These are phyloP conservation scores for Procambarus clarkii DNA, from an alignment of 1,140 invertebrate species.

Conservation along the genomic window DNA sequence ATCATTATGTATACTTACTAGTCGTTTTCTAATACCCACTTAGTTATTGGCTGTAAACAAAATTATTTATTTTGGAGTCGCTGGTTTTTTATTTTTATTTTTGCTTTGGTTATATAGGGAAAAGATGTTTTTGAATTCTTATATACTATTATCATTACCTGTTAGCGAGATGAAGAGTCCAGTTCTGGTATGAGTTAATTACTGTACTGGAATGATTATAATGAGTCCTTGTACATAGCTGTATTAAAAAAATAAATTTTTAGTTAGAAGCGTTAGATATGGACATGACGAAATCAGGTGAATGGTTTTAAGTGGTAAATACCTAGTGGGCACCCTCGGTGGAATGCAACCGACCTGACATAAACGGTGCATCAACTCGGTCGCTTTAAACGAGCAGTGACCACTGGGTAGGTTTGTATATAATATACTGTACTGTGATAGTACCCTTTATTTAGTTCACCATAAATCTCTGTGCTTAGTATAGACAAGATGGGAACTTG, in stretches of 20 bases:
- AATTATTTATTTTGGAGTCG: background rate
- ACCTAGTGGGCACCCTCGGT: too few species aligned
- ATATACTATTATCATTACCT: background rate
- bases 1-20: too few species aligned
- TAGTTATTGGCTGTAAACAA: background rate
- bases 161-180: background rate
- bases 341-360: too few species aligned
- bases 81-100: too few species aligned
- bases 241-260: background rate
- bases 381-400: too few species aligned
- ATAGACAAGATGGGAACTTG: background rate
- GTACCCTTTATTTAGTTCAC: background rate
- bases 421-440: background rate
- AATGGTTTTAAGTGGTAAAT: background rate
- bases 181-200: background rate
- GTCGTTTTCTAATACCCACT: background rate
- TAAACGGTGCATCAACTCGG: too few species aligned
- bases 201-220: background rate
- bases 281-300: background rate
- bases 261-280: background rate
- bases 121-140: background rate
- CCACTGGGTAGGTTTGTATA: too few species aligned
- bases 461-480: background rate
- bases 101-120: background rate
- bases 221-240: background rate